phyloP scores from a whole-genome alignment of 2,797 vertebrate genomes.

The Ctenopoma multispine region DNA sequence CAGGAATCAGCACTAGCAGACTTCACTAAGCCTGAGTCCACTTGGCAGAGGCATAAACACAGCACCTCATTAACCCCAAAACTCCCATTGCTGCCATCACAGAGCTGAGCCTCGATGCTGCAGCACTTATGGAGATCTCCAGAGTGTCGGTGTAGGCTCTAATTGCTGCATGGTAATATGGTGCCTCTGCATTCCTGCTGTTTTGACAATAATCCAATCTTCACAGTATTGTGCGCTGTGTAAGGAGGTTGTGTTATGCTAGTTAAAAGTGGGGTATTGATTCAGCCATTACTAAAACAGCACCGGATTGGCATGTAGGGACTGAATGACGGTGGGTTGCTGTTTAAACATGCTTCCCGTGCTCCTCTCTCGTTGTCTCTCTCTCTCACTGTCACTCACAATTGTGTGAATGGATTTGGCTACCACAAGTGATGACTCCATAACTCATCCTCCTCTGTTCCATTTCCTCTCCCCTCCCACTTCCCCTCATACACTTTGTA shows the following conservation, averaged over 20 bases:
- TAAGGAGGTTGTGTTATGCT: slow-evolving; percentile 60
- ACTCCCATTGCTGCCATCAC: slow-evolving; percentile 63
- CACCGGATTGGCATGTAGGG: slow-evolving; percentile 43
- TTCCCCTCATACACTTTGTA: slow-evolving; percentile 69
- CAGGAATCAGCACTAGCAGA: slow-evolving; percentile 54
- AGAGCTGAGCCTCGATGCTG: slow-evolving; percentile 27
- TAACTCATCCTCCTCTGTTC: slow-evolving; percentile 69
- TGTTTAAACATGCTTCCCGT: slow-evolving; percentile 33
- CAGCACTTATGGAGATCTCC: slow-evolving; percentile 69
- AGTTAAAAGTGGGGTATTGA: slow-evolving; percentile 57
- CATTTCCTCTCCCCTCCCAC: slow-evolving; percentile 72
- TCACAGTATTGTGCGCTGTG: slow-evolving; percentile 47
- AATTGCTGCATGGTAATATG: slow-evolving; percentile 70
- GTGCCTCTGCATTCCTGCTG: slow-evolving; percentile 64
- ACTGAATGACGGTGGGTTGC: slow-evolving; percentile 48
- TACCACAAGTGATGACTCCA: slow-evolving; percentile 63
- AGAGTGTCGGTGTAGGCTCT: slow-evolving; percentile 64
- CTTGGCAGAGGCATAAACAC: slow-evolving; percentile 74
- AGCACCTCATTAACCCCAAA: slow-evolving; percentile 76
- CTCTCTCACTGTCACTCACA: slow-evolving; percentile 67
- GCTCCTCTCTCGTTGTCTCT: slow-evolving; percentile 25
- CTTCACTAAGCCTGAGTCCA: slow-evolving; percentile 62
- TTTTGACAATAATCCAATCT: slow-evolving; percentile 61
- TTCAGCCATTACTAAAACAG: slow-evolving; percentile 57
- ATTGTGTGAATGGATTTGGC: slow-evolving; percentile 75